Percentiles rank a stretch among this genome's conserved stretches.
These are phyloP conservation scores for Conchocele bisecta DNA, from an alignment of 2,888 invertebrate genomes.

Conservation along the genomic window DNA sequence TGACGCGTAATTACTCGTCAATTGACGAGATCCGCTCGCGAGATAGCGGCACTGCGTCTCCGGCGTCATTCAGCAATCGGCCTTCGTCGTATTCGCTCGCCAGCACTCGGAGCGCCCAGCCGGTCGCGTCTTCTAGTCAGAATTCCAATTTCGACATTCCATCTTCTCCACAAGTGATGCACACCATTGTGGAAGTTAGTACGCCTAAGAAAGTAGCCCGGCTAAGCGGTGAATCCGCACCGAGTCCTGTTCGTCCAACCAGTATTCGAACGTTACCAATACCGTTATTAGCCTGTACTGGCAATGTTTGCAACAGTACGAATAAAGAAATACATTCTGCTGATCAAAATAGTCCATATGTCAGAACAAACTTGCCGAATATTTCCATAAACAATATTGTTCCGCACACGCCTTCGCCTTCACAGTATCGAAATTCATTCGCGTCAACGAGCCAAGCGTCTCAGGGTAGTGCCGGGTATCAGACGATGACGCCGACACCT, in stretches of 20 bases:
- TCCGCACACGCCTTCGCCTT: slow-evolving; percentile 1
- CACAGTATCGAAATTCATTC: background rate
- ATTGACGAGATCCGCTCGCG: background rate
- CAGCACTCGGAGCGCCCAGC: background rate
- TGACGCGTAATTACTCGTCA: slow-evolving; percentile 29
- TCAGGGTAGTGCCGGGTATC: background rate
- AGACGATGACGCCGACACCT: slow-evolving; percentile 36
- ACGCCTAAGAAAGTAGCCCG: background rate
- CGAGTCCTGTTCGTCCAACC: slow-evolving; percentile 1
- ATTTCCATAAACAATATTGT: slow-evolving; percentile 49
- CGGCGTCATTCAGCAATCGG: background rate
- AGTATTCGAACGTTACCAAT: background rate
- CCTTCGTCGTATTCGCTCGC: background rate
- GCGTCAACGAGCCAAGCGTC: background rate
- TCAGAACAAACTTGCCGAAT: slow-evolving; percentile 41
- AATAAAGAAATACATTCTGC: no score
- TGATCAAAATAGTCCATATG: no score
- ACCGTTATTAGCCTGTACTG: no score
- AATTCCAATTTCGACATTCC: no score
- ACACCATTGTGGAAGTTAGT: background rate
- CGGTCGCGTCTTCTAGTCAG: background rate
- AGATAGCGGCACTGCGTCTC: background rate
- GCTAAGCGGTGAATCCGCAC: background rate
- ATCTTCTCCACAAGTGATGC: no score
- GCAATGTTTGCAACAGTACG: no score